Conservation (phyloP, 2,797 vertebrate species). For the Poecilia picta region DNA sequence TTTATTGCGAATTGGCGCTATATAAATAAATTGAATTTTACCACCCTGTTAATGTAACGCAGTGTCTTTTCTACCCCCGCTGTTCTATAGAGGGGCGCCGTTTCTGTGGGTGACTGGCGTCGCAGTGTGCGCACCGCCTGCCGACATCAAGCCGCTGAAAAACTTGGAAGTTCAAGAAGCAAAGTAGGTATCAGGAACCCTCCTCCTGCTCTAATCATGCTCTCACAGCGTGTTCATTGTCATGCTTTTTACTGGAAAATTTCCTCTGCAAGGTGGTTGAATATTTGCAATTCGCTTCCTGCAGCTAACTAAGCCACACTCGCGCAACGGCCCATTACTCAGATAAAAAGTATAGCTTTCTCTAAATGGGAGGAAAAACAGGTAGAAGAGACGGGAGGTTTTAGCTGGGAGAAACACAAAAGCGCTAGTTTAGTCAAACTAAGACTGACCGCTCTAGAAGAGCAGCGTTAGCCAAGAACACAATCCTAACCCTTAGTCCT, state of each 20-base stretch:
- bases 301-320: constrained; percentile 24
- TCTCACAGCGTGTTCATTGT: constrained; percentile 41
- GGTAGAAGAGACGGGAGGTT: constrained; percentile 8
- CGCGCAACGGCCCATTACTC: constrained; percentile 27
- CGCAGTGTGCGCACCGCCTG: constrained; percentile 35
- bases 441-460: constrained; percentile 13
- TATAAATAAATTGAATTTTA: background rate
- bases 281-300: constrained; percentile 23
- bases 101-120: constrained; percentile 57
- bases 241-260: constrained; percentile 39
- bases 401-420: constrained; percentile 23
- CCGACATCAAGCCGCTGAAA: constrained; percentile 49
- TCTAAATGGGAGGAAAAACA: constrained; percentile 17
- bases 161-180: constrained; percentile 53
- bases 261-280: constrained; percentile 37
- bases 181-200: constrained; percentile 38
- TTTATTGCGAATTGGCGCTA: no score
- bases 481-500: constrained; percentile 10
- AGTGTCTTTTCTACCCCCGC: constrained; percentile 27
- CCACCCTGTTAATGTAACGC: background rate
- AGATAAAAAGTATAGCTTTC: constrained; percentile 15
- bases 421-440: constrained; percentile 7
- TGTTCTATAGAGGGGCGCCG: constrained; percentile 38
- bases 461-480: constrained; percentile 18
- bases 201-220: constrained; percentile 51